These are phyloP conservation scores for Amblyopsis hoosieri DNA, from an alignment of 2,797 vertebrate species.

Conservation along the genomic window DNA sequence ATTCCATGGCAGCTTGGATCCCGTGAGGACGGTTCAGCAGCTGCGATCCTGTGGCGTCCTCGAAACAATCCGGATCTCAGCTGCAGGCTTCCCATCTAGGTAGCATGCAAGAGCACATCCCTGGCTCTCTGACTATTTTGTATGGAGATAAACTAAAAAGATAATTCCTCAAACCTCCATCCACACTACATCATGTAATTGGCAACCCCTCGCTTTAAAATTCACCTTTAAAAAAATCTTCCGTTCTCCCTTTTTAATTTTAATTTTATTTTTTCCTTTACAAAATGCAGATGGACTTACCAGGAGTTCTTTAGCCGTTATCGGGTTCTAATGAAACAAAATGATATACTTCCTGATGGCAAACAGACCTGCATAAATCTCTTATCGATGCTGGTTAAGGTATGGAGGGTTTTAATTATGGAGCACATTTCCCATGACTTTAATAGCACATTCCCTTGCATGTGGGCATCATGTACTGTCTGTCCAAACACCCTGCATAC, in stretches of 20 bases:
- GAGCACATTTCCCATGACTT: neutral
- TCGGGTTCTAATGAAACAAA: constrained; percentile 92
- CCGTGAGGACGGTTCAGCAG: constrained; percentile 92
- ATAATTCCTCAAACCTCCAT: no score
- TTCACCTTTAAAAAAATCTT: neutral
- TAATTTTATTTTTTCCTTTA: neutral
- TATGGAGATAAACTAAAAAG: no score
- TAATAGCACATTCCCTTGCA: neutral
- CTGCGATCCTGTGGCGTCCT: constrained; percentile 94
- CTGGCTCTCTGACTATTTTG: no score
- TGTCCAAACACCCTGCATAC: no score
- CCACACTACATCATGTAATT: no score
- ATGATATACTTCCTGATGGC: constrained; percentile 86
- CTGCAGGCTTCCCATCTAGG: constrained; percentile 97
- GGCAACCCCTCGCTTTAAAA: no score
- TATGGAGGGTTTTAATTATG: constrained; percentile 44
- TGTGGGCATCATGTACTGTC: neutral
- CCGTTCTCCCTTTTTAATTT: neutral
- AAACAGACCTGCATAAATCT: constrained; percentile 92
- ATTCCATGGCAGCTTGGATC: constrained; percentile 83
- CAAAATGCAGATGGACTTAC: constrained; percentile 89
- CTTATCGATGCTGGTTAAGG: constrained; percentile 88
- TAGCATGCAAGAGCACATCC: constrained; percentile 45
- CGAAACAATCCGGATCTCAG: constrained; percentile 96
- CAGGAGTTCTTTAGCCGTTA: constrained; percentile 98